Conservation (phyloP, 2,797 vertebrate genomes). For the Alectoris magna region DNA sequence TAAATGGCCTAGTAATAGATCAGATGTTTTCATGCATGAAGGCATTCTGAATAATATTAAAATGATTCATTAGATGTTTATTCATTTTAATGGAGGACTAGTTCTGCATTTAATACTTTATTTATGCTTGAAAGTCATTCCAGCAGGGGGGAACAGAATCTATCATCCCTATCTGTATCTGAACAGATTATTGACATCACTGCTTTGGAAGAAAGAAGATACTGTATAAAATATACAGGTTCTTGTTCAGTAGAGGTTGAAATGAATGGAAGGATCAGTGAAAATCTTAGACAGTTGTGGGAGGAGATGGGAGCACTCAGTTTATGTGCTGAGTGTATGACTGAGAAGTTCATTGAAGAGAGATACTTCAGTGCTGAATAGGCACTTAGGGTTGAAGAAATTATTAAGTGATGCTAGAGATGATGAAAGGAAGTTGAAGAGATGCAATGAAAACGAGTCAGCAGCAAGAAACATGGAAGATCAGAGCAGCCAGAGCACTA, state of each 20-base stretch:
- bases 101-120: neutral
- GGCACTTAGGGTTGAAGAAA: neutral
- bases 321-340: neutral
- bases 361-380: neutral
- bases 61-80: neutral
- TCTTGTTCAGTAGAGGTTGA: neutral
- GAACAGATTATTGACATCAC: neutral
- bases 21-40: neutral
- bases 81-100: neutral
- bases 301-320: neutral
- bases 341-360: neutral
- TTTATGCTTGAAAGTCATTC: neutral
- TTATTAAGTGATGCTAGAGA: neutral
- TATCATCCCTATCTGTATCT: neutral
- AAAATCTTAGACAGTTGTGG: neutral
- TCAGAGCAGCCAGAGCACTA: neutral
- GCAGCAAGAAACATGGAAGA: neutral
- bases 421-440: neutral
- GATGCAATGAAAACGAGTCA: neutral
- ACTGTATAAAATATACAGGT: neutral
- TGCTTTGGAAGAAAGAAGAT: neutral
- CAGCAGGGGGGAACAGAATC: neutral
- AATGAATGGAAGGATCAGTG: neutral
- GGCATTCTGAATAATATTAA: neutral
- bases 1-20: neutral